Evolutionary conservation across 2,888 invertebrate genomes (phyloP).

Genomic region (Holacanthella duospinosa): DNA sequence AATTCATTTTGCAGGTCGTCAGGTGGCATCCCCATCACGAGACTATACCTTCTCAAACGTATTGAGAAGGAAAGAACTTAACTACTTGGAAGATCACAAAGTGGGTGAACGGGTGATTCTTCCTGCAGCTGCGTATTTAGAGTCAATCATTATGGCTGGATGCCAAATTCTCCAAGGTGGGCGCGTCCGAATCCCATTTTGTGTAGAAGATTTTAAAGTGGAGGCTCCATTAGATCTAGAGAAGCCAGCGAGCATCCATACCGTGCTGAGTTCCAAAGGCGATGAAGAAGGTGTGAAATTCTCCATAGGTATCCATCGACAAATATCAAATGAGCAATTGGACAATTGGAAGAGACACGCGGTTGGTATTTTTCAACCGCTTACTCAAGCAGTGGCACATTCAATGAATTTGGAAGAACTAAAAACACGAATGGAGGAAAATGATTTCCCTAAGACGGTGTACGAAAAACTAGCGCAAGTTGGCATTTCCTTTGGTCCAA

Average conservation of each 20-base stretch:
- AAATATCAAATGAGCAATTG: conserved; percentile 3
- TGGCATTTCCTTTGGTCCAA: conserved; percentile 23
- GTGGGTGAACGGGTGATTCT: not conserved
- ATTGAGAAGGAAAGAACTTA: too few relatives aligned
- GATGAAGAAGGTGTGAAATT: not conserved
- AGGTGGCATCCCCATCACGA: too few relatives aligned
- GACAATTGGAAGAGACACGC: conserved; percentile 28
- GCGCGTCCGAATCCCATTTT: not conserved
- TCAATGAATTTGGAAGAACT: conserved; percentile 6
- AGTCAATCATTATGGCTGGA: not conserved
- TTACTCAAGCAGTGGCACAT: not conserved
- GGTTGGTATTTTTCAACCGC: conserved; percentile 18
- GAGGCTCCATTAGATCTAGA: conserved; percentile 23
- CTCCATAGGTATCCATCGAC: conserved; percentile 18
- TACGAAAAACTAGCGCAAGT: conserved; percentile 15
- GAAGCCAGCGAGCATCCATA: conserved; percentile 19
- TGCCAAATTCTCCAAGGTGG: not conserved
- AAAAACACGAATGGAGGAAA: conserved; percentile 12
- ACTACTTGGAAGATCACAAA: too few relatives aligned
- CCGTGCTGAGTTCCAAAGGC: conserved; percentile 6
- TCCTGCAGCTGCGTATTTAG: conserved; percentile 1
- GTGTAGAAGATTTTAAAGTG: conserved; percentile 20
- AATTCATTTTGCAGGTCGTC: too few relatives aligned
- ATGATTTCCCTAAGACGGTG: conserved; percentile 14
- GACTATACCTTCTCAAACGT: too few relatives aligned